Conservation (phyloP, 2,888 invertebrate genomes). For the Drosophila anceps region DNA sequence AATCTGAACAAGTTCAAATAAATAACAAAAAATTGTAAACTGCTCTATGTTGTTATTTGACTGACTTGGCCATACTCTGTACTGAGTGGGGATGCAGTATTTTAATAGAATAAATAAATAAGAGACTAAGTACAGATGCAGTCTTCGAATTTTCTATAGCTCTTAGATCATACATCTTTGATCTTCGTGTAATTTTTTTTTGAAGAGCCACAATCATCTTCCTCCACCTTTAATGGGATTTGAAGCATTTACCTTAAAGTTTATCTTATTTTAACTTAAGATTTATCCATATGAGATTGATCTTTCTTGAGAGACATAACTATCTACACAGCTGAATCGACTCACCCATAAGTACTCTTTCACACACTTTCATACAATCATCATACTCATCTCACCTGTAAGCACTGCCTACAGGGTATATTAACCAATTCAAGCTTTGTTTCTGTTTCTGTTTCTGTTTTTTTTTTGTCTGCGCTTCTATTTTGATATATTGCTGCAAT, state of each 20-base stretch:
- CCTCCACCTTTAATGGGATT: no score
- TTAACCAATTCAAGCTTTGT: slow-evolving; percentile 27
- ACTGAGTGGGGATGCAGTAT: not conserved
- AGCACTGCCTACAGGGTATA: not conserved
- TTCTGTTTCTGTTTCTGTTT: slow-evolving; percentile 9
- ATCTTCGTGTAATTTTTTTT: no score
- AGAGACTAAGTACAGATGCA: no score
- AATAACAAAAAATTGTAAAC: slow-evolving; percentile 16
- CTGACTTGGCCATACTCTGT: not conserved
- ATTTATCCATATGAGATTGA: not conserved
- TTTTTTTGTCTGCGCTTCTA: slow-evolving; percentile 22
- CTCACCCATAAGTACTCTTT: not conserved
- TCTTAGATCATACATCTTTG: no score
- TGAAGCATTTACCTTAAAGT: no score
- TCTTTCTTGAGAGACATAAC: no score
- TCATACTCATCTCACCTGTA: not conserved
- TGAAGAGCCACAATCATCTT: not conserved
- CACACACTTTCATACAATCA: not conserved
- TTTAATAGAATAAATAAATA: no score
- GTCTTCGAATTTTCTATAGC: no score
- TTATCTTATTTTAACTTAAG: not conserved
- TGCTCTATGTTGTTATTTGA: not conserved
- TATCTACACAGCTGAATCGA: not conserved
- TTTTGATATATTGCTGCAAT: slow-evolving; percentile 76
- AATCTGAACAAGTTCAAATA: slow-evolving; percentile 32